These are phyloP conservation scores for Malacoctenus gilli DNA, from an alignment of 2,797 vertebrate species.

Conservation along the genomic window DNA sequence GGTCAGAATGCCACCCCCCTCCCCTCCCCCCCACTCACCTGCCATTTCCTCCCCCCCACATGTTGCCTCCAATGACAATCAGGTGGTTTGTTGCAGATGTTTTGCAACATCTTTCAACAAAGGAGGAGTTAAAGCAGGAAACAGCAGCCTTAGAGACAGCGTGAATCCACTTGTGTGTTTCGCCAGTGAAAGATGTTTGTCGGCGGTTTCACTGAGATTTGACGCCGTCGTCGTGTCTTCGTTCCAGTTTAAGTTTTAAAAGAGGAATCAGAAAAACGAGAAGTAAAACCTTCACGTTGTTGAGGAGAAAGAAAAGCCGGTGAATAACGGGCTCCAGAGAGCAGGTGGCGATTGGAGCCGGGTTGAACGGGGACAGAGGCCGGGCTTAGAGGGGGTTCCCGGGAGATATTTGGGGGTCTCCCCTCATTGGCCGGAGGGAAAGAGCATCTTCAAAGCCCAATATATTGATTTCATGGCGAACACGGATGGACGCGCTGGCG, in stretches of 20 bases:
- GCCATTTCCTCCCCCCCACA: constrained; percentile 29
- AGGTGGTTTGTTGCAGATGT: not conserved
- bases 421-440: not conserved
- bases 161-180: no score
- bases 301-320: no score
- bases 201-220: no score
- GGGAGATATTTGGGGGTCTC: constrained; percentile 5
- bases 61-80: not conserved
- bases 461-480: constrained; percentile 19
- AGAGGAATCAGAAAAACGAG: no score
- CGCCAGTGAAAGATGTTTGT: no score
- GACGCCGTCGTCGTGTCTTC: no score
- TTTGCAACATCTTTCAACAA: not conserved
- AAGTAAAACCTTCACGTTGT: no score
- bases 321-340: no score
- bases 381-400: not conserved
- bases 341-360: no score
- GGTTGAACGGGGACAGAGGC: no score
- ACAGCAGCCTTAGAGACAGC: no score
- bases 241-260: no score
- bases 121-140: not conserved
- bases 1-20: constrained; percentile 33
- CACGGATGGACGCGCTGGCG: constrained; percentile 20
- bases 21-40: constrained; percentile 22
- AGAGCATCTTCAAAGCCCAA: constrained; percentile 38